A percentile compares a stretch with the other conserved stretches of the same genome.
phyloP scores from a whole-genome alignment of 2,113 vertebrate species.

The Lagopus muta region DNA sequence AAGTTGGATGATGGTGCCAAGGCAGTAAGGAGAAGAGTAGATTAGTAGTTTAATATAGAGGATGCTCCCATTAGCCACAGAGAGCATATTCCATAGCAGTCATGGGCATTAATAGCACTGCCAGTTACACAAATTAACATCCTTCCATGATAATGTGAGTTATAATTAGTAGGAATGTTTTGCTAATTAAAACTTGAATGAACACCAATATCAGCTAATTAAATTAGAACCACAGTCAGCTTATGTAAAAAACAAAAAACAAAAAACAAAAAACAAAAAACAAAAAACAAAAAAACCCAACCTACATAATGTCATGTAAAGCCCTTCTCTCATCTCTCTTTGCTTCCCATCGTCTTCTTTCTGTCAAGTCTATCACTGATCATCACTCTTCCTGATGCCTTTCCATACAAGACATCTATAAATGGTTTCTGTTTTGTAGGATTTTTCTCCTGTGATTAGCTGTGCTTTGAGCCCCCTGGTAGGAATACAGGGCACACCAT shows the following conservation, averaged over 20 bases:
- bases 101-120: slow-evolving; percentile 36
- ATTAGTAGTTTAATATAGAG: neutral
- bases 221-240: slow-evolving; percentile 27
- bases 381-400: neutral
- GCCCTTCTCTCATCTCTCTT: neutral
- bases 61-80: neutral
- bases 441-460: neutral
- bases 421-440: neutral
- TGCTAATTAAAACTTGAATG: slow-evolving; percentile 55
- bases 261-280: neutral
- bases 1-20: neutral
- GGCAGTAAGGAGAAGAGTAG: neutral
- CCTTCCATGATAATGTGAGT: slow-evolving; percentile 26
- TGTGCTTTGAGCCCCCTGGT: neutral
- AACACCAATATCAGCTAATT: slow-evolving; percentile 42
- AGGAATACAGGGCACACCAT: neutral
- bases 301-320: neutral
- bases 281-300: neutral
- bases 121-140: slow-evolving; percentile 39
- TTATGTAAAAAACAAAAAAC: slow-evolving; percentile 1
- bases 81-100: slow-evolving; percentile 1
- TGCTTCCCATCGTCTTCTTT: neutral
- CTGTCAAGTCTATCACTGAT: neutral
- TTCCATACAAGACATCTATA: neutral
- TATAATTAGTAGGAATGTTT: slow-evolving; percentile 38